Evolutionary conservation across 2,888 invertebrate species (phyloP).

Genomic region (Erpobdella octoculata): DNA sequence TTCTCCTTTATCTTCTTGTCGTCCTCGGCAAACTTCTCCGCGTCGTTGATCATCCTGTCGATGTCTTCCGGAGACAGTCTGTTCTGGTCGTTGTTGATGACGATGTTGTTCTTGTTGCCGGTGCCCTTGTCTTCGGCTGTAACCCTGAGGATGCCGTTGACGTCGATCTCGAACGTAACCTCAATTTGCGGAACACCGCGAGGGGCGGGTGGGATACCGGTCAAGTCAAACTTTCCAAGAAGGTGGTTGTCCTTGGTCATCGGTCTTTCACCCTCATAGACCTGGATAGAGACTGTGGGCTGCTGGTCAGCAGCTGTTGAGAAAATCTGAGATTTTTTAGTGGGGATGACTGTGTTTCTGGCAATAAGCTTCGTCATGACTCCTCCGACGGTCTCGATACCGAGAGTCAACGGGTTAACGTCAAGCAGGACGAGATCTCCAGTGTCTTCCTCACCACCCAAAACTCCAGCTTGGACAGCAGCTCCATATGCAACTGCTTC

Average conservation of each 20-base stretch:
- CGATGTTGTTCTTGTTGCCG: slow-evolving; percentile 94
- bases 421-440: slow-evolving; percentile 88
- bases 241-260: slow-evolving; percentile 99
- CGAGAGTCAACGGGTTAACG: slow-evolving; percentile 95
- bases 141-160: slow-evolving; percentile 56
- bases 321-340: slow-evolving; percentile 98
- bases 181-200: slow-evolving; percentile 55
- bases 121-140: slow-evolving; percentile 98
- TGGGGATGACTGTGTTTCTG: slow-evolving; percentile 95
- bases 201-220: slow-evolving; percentile 78
- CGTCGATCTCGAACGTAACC: slow-evolving; percentile 57
- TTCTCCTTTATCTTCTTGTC: slow-evolving; percentile 77
- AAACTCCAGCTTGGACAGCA: slow-evolving; percentile 94
- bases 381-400: slow-evolving; percentile 98
- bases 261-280: slow-evolving; percentile 94
- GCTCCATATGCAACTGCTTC: slow-evolving; percentile 98
- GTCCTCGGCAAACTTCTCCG: slow-evolving; percentile 96
- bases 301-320: slow-evolving; percentile 98
- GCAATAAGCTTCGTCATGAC: slow-evolving; percentile 98
- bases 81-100: slow-evolving; percentile 96
- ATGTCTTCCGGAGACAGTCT: slow-evolving; percentile 93
- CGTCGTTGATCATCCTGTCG: slow-evolving; percentile 96
- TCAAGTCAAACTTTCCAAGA: slow-evolving; percentile 93
- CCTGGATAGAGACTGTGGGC: slow-evolving; percentile 93
- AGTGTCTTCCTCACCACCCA: slow-evolving; percentile 92